phyloP scores from a whole-genome alignment of 2,797 vertebrate species.

The Crocidura indochinensis region DNA sequence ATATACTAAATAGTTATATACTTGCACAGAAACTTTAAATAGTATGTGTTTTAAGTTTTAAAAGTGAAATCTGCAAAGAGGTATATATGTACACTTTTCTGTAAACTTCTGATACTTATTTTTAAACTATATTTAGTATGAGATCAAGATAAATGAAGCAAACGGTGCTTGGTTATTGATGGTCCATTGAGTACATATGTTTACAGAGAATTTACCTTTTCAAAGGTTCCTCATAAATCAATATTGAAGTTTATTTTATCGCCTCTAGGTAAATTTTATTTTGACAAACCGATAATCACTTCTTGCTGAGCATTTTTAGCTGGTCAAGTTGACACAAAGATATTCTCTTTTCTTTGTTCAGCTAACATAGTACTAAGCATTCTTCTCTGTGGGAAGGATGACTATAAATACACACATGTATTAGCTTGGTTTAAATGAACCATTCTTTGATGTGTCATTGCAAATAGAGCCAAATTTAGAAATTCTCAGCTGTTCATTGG shows the following conservation, averaged over 20 bases:
- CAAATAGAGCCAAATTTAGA: conserved; percentile 54
- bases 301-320: conserved; percentile 45
- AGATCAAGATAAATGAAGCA: conserved; percentile 80
- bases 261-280: conserved; percentile 78
- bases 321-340: conserved; percentile 65
- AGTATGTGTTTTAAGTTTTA: conserved; percentile 51
- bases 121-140: conserved; percentile 61
- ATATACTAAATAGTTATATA: conserved; percentile 20
- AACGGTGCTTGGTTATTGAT: conserved; percentile 79
- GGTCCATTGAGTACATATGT: conserved; percentile 65
- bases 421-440: conserved; percentile 51
- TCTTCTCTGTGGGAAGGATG: conserved; percentile 47
- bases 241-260: conserved; percentile 76
- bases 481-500: conserved; percentile 60
- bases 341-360: conserved; percentile 57
- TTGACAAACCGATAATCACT: conserved; percentile 69
- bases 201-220: conserved; percentile 81
- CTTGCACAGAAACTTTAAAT: conserved; percentile 50
- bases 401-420: conserved; percentile 48
- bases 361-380: background rate
- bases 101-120: conserved; percentile 68
- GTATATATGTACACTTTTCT: conserved; percentile 68
- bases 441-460: conserved; percentile 57
- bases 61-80: conserved; percentile 47
- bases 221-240: conserved; percentile 77